A percentile compares a stretch with the other conserved stretches of the same genome.
Evolutionary conservation across 23 tunicate genomes (phyloP).

Genomic region (Trididemnum clinides): DNA sequence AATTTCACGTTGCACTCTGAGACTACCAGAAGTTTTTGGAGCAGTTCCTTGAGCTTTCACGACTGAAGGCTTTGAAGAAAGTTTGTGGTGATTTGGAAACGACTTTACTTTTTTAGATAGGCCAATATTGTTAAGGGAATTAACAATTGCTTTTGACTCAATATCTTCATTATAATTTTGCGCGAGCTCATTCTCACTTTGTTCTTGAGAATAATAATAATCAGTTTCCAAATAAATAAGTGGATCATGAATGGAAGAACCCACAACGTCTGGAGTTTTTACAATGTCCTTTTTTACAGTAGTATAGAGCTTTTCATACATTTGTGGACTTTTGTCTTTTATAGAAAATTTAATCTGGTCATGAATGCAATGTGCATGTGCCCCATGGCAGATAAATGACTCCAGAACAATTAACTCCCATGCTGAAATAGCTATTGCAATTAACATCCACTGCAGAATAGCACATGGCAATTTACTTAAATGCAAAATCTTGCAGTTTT

Average conservation of each 20-base stretch:
- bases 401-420: neutral
- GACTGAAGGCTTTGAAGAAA: no score
- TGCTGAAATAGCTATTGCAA: neutral
- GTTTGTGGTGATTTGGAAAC: neutral
- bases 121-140: neutral
- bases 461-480: neutral
- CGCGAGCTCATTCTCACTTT: neutral
- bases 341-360: slow-evolving; percentile 32
- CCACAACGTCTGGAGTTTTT: neutral
- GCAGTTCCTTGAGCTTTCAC: no score
- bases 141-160: neutral
- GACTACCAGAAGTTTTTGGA: no score
- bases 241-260: neutral
- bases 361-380: slow-evolving; percentile 57
- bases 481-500: neutral
- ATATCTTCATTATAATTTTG: neutral
- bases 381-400: neutral
- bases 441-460: neutral
- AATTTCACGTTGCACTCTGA: neutral
- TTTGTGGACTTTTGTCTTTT: slow-evolving; percentile 56
- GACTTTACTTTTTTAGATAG: neutral
- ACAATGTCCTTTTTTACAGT: neutral
- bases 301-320: neutral
- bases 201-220: neutral
- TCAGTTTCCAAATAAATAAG: neutral